Conservation (phyloP, 2,113 vertebrate species). For the Tylochromis polylepis region DNA sequence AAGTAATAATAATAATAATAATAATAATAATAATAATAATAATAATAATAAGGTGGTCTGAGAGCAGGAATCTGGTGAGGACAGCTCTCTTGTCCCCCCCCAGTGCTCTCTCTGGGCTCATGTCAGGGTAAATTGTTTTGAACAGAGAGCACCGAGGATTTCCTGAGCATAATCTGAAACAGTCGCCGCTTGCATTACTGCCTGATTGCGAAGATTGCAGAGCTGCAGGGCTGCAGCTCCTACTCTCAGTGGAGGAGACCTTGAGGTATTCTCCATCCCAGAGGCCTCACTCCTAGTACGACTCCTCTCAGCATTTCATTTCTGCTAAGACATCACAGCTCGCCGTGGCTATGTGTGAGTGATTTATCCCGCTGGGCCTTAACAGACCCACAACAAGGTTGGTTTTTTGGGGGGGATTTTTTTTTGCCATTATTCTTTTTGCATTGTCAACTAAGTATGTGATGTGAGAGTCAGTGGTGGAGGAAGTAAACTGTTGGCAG, state of each 20-base stretch:
- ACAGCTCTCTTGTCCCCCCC: slow-evolving; percentile 14
- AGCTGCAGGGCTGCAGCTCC: slow-evolving; percentile 47
- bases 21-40: neutral
- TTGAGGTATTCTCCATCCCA: slow-evolving; percentile 48
- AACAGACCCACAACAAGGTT: slow-evolving; percentile 23
- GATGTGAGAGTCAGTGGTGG: neutral
- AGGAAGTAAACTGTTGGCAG: neutral
- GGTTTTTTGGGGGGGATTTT: neutral
- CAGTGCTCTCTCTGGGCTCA: slow-evolving; percentile 54
- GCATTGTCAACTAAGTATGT: neutral
- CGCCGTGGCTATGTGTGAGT: neutral
- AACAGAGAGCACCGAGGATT: slow-evolving; percentile 81
- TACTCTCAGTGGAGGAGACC: slow-evolving; percentile 50
- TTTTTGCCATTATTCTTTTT: neutral
- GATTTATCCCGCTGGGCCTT: slow-evolving; percentile 13
- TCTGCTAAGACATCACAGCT: slow-evolving; percentile 25
- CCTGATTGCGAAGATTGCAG: slow-evolving; percentile 74
- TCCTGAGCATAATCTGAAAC: slow-evolving; percentile 83
- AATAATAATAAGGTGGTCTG: neutral
- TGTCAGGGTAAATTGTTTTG: slow-evolving; percentile 81
- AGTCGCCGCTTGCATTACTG: slow-evolving; percentile 74
- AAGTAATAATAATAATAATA: neutral
- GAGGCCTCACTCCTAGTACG: slow-evolving; percentile 7
- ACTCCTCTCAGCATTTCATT: slow-evolving; percentile 1
- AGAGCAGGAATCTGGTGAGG: slow-evolving; percentile 18